Evolutionary conservation across 2,113 vertebrate genomes (phyloP).

Genomic region (Actenoides lindsayi): DNA sequence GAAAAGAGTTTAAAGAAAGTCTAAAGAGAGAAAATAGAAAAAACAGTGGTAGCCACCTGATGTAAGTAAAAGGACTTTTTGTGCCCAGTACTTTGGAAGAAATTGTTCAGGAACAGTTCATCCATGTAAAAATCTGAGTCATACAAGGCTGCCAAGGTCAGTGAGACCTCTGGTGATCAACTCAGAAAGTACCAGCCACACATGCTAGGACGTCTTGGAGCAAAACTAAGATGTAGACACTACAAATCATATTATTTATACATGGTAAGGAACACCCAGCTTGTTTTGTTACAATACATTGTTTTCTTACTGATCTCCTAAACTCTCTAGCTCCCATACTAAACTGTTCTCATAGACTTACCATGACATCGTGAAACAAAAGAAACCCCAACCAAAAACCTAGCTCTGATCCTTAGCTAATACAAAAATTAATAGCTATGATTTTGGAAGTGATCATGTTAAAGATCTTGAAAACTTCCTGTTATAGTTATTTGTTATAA

Average conservation of each 20-base stretch:
- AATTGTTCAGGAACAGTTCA: conserved; percentile 63
- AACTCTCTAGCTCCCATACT: background rate
- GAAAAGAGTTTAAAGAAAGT: background rate
- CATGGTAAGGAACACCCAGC: background rate
- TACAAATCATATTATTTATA: conserved; percentile 17
- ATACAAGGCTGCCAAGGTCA: conserved; percentile 60
- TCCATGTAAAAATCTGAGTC: conserved; percentile 42
- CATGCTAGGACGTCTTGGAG: background rate
- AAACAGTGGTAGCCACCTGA: background rate
- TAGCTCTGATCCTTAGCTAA: background rate
- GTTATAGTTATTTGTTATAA: background rate
- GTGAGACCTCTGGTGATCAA: conserved; percentile 65
- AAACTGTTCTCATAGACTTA: background rate
- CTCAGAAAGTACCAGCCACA: conserved; percentile 11
- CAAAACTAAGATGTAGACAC: background rate
- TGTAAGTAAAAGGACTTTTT: conserved; percentile 29
- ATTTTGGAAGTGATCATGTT: background rate
- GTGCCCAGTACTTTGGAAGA: conserved; percentile 34
- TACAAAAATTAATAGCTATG: background rate
- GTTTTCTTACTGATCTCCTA: background rate
- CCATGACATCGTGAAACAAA: background rate
- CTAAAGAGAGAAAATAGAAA: background rate
- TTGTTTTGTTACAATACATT: background rate
- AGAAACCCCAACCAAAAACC: too few species aligned
- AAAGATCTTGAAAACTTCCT: background rate